A percentile compares a stretch with the other conserved stretches of the same genome.
phyloP scores from a whole-genome alignment of 1,140 invertebrate species.

The Dysdera silvatica region DNA sequence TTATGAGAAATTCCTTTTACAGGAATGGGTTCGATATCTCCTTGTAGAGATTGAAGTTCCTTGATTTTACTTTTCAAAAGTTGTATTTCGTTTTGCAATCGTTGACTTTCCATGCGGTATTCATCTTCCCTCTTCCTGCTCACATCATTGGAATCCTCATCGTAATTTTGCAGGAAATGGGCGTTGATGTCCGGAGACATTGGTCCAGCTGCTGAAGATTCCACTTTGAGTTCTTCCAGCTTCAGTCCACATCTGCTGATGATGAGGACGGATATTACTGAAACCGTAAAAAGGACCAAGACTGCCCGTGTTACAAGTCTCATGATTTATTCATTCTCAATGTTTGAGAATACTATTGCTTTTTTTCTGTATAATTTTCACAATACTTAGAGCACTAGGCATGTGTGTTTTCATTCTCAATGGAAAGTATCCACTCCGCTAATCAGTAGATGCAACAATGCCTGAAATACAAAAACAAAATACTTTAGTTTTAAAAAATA shows the following conservation, averaged over 20 bases:
- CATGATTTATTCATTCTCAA: conserved; percentile 26
- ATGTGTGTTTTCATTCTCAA: too few relatives aligned
- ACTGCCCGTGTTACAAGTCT: conserved; percentile 40
- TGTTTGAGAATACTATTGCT: too few relatives aligned
- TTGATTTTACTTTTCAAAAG: conserved; percentile 11
- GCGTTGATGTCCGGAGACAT: conserved; percentile 17
- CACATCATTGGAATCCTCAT: background rate
- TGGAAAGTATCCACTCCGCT: too few relatives aligned
- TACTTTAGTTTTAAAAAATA: too few relatives aligned
- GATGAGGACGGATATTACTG: conserved; percentile 41
- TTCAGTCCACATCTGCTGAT: conserved; percentile 42
- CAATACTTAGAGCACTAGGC: too few relatives aligned
- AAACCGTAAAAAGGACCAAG: conserved; percentile 40
- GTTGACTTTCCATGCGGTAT: conserved; percentile 51
- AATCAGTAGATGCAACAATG: too few relatives aligned
- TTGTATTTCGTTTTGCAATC: conserved; percentile 53
- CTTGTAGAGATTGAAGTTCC: background rate
- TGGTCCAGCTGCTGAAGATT: conserved; percentile 4
- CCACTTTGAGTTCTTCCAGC: conserved; percentile 36
- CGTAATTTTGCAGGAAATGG: conserved; percentile 3
- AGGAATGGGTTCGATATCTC: conserved; percentile 16
- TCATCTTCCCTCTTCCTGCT: conserved; percentile 46
- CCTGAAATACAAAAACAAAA: too few relatives aligned
- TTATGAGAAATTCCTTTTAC: conserved; percentile 7
- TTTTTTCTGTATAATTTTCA: too few relatives aligned